Evolutionary conservation across 92 coral and sea anemone species (phyloP).

Genomic region (Montipora capitata): DNA sequence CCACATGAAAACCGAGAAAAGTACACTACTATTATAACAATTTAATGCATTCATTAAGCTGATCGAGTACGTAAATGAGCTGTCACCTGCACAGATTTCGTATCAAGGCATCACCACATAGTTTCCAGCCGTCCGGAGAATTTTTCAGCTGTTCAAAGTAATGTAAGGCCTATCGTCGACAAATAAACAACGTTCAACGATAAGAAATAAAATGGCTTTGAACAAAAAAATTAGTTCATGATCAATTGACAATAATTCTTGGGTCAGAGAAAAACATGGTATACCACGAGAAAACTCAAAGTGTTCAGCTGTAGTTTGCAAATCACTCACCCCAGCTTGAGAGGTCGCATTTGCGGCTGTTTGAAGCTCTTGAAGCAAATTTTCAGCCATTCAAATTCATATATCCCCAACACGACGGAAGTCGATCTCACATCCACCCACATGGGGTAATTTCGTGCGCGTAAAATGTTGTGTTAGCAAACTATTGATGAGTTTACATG

Average conservation of each 20-base stretch:
- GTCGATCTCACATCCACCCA: constrained; percentile 3
- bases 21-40: too few species aligned
- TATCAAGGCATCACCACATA: constrained; percentile 91
- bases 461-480: background rate
- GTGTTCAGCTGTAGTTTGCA: too few species aligned
- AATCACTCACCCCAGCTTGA: constrained; percentile 84
- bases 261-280: too few species aligned
- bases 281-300: too few species aligned
- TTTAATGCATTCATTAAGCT: too few species aligned
- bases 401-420: background rate
- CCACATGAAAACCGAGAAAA: too few species aligned
- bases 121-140: constrained; percentile 94
- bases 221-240: too few species aligned
- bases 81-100: constrained; percentile 78
- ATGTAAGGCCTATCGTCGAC: constrained; percentile 78
- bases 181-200: too few species aligned
- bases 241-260: too few species aligned
- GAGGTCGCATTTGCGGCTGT: constrained; percentile 86
- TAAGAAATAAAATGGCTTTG: background rate
- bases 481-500: background rate
- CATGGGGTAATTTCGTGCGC: constrained; percentile 14
- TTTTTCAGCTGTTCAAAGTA: constrained; percentile 96
- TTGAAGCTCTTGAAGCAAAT: constrained; percentile 89
- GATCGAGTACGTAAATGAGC: too few species aligned
- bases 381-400: constrained; percentile 84